These are phyloP conservation scores for Spicauda simplicius DNA, from an alignment of 2,888 invertebrate genomes.

Conservation along the genomic window DNA sequence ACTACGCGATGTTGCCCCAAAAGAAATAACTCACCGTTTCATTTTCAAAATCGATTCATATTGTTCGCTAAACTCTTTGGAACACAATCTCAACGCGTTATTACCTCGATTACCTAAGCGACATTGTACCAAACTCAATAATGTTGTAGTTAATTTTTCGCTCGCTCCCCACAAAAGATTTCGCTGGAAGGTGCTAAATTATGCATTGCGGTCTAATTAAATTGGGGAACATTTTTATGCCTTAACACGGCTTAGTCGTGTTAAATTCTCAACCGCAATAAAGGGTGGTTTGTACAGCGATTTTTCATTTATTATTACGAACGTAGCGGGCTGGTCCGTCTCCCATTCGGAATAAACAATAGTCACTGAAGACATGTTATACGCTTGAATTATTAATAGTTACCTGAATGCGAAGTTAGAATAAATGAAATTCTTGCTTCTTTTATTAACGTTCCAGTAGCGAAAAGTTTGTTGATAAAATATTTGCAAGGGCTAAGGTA, in stretches of 20 bases:
- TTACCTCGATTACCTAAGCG: not conserved
- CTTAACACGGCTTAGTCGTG: constrained; percentile 6
- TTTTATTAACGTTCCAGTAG: not conserved
- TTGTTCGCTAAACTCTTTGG: no score
- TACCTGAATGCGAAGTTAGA: not conserved
- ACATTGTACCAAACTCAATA: constrained; percentile 15
- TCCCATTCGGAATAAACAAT: constrained; percentile 7
- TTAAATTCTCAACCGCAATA: constrained; percentile 36
- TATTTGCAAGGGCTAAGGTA: no score
- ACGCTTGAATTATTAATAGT: not conserved
- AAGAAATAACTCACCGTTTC: no score
- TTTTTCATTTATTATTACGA: constrained; percentile 46
- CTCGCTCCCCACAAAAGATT: constrained; percentile 12
- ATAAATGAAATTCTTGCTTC: not conserved
- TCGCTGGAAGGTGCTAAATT: constrained; percentile 4
- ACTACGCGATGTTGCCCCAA: no score
- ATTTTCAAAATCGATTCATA: no score
- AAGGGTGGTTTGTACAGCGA: constrained; percentile 44
- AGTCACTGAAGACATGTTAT: constrained; percentile 3
- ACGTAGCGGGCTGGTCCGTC: not conserved
- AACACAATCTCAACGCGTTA: not conserved
- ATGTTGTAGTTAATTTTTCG: constrained; percentile 17
- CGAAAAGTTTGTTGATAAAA: no score
- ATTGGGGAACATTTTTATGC: constrained; percentile 7
- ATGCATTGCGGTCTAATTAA: constrained; percentile 15